These are phyloP conservation scores for Suillia variegata DNA, from an alignment of 2,888 invertebrate species.

Conservation along the genomic window DNA sequence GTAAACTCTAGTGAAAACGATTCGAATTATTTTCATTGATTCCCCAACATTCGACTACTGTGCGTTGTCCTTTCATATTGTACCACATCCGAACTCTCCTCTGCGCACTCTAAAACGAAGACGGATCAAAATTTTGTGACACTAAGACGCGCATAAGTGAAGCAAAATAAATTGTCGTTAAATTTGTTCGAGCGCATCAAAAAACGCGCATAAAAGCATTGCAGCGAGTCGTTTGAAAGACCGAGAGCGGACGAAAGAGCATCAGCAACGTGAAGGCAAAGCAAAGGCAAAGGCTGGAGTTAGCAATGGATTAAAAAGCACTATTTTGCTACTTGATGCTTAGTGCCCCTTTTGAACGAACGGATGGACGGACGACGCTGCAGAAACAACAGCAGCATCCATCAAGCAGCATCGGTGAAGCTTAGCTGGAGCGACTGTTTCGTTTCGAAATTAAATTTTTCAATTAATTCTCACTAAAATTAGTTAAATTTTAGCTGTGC, in stretches of 20 bases:
- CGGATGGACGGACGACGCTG: not conserved
- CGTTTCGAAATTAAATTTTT: not conserved
- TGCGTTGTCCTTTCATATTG: not conserved
- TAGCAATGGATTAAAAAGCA: not conserved
- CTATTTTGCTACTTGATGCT: not conserved
- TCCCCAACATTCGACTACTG: too few species aligned
- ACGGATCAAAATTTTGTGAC: not conserved
- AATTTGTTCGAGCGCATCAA: not conserved
- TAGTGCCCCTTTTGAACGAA: not conserved
- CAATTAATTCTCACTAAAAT: not conserved
- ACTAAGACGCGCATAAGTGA: not conserved
- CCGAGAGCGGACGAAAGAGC: too few species aligned
- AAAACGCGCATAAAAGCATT: not conserved
- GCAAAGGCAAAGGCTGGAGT: not conserved
- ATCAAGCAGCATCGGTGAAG: not conserved
- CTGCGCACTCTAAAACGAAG: not conserved
- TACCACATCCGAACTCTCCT: not conserved
- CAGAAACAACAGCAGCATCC: not conserved
- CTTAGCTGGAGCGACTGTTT: not conserved
- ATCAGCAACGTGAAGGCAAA: too few species aligned
- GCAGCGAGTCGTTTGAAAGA: too few species aligned
- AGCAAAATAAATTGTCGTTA: slow-evolving; percentile 1
- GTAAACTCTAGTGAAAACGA: too few species aligned
- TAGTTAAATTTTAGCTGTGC: not conserved
- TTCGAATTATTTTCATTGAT: not conserved